These are phyloP conservation scores for Orestias chungarensis DNA, from an alignment of 2,797 vertebrate genomes.

Conservation along the genomic window DNA sequence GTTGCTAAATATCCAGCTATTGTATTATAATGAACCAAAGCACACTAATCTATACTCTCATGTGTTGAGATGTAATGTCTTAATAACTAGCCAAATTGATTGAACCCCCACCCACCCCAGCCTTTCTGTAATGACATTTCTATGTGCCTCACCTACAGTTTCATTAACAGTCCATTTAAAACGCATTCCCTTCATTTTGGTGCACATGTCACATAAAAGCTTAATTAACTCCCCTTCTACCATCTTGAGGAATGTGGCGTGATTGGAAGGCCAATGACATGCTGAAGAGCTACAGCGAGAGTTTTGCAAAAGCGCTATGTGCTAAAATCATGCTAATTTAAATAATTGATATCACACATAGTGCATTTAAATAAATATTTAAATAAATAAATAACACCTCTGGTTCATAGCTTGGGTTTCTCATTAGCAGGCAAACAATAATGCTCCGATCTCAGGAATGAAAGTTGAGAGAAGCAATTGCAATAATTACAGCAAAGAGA, in stretches of 20 bases:
- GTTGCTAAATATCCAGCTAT: conserved; percentile 1
- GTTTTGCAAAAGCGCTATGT: conserved; percentile 31
- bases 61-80: conserved; percentile 15
- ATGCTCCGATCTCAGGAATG: conserved; percentile 65
- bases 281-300: conserved; percentile 41
- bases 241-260: conserved; percentile 42
- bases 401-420: conserved; percentile 69
- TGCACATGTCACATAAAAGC: conserved; percentile 55
- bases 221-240: conserved; percentile 64
- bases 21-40: conserved; percentile 9
- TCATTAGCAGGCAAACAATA: conserved; percentile 79
- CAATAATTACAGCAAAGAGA: conserved; percentile 75
- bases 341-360: conserved; percentile 80
- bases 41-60: neutral
- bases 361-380: conserved; percentile 73
- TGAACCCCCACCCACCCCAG: neutral
- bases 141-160: conserved; percentile 23
- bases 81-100: conserved; percentile 15
- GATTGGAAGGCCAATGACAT: conserved; percentile 55
- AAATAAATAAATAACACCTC: conserved; percentile 75
- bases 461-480: conserved; percentile 78
- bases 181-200: conserved; percentile 38
- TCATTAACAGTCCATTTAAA: conserved; percentile 35
- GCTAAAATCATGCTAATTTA: conserved; percentile 72
- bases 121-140: conserved; percentile 9